phyloP scores from a whole-genome alignment of 2,113 vertebrate genomes.

The Oplegnathus fasciatus region DNA sequence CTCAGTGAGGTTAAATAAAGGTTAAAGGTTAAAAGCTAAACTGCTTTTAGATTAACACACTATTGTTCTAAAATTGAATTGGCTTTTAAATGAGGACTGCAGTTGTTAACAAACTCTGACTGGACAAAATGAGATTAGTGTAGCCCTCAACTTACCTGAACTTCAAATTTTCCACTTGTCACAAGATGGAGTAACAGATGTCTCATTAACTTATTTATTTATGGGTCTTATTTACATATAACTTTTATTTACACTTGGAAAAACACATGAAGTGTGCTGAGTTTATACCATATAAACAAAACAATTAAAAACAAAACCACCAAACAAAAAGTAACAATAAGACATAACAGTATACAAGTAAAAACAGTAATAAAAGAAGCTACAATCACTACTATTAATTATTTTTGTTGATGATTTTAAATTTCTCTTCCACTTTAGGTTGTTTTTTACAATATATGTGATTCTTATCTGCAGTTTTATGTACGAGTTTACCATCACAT shows the following conservation, averaged over 20 bases:
- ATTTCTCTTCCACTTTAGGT: not conserved
- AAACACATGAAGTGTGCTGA: too few relatives aligned
- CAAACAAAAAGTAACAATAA: not conserved
- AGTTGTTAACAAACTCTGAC: not conserved
- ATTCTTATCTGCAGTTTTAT: not conserved
- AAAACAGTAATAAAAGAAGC: too few relatives aligned
- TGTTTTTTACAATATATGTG: not conserved
- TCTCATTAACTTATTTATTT: too few relatives aligned
- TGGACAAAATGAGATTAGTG: constrained; percentile 19
- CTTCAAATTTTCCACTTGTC: too few relatives aligned
- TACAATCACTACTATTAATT: not conserved
- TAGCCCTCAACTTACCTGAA: not conserved
- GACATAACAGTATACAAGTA: too few relatives aligned
- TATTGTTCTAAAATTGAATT: not conserved
- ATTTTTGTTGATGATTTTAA: not conserved
- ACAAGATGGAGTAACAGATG: not conserved
- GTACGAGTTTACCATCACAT: too few relatives aligned
- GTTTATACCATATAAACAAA: too few relatives aligned
- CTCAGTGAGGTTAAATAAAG: not conserved
- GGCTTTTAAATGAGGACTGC: not conserved
- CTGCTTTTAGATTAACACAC: not conserved
- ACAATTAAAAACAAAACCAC: not conserved
- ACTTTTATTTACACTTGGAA: not conserved
- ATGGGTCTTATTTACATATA: not conserved
- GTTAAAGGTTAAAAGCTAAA: too few relatives aligned